Evolutionary conservation across 2,797 vertebrate genomes (phyloP).

Genomic region (Danio jaintianensis): DNA sequence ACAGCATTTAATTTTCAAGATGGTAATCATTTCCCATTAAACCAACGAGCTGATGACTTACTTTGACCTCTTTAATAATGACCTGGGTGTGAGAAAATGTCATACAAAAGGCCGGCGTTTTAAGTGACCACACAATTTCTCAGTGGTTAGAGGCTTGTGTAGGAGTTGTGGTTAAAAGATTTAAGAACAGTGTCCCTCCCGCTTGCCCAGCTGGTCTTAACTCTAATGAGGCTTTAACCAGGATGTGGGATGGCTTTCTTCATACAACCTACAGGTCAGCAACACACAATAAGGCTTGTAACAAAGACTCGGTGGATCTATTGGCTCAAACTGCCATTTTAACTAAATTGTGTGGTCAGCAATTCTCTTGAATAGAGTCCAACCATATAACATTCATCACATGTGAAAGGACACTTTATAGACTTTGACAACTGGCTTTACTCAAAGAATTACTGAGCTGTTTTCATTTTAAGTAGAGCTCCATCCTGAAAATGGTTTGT

Average conservation of each 20-base stretch:
- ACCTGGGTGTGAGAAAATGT: slow-evolving; percentile 74
- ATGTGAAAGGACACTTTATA: slow-evolving; percentile 71
- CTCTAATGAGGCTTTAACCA: slow-evolving; percentile 83
- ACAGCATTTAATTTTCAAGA: slow-evolving; percentile 34
- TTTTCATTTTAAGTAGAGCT: slow-evolving; percentile 12
- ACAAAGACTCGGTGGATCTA: slow-evolving; percentile 73
- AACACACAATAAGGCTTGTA: slow-evolving; percentile 76
- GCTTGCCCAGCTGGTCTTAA: slow-evolving; percentile 69
- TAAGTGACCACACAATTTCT: slow-evolving; percentile 66
- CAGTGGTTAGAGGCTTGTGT: slow-evolving; percentile 65
- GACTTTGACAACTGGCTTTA: slow-evolving; percentile 70
- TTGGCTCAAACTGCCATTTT: slow-evolving; percentile 65
- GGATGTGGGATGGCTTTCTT: slow-evolving; percentile 80
- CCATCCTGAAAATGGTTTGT: slow-evolving; percentile 4
- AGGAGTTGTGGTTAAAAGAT: slow-evolving; percentile 73
- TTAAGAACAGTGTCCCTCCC: slow-evolving; percentile 63
- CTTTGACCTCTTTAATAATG: slow-evolving; percentile 71
- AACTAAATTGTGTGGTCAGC: slow-evolving; percentile 77
- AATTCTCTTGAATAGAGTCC: slow-evolving; percentile 73
- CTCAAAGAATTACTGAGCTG: slow-evolving; percentile 54
- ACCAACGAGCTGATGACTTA: slow-evolving; percentile 67
- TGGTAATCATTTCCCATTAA: slow-evolving; percentile 44
- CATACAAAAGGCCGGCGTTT: slow-evolving; percentile 69
- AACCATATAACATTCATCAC: slow-evolving; percentile 72
- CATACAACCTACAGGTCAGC: slow-evolving; percentile 76